Base-by-base conservation (phyloP, 2,888 invertebrate genomes). In the Troides helena region DNA sequence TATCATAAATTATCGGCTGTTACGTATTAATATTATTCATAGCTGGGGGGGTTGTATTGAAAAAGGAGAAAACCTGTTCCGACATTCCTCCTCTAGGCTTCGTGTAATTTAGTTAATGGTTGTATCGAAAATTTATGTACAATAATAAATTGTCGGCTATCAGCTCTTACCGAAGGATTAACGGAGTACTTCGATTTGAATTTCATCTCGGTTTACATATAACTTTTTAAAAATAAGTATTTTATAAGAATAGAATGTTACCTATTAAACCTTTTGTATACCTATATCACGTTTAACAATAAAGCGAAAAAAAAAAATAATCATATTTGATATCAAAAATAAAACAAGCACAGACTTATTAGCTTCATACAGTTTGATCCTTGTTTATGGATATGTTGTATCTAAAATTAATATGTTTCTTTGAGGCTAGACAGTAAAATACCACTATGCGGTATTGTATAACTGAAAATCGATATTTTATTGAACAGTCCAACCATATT, bases 61-160 rank as follows among this genome's bases (percentile, higher is more conserved):
- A 66, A 62, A 53, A 62, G 57, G 43, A 46, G 14, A 46, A 60
- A 53, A 65, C 60, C 36, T 53, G 69, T 39, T 60, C 57, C 62
- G 43, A 62, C 62, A 62, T 69, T 65, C 62, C 69, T 58, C 21
- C 57, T 57, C 60, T 43, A 25, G 25, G 64, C 39, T 58, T 56
- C 30, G 53, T 43, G 46, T 69, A 69, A 62, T 62, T 69, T 62
- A 36, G 57, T 65, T 65, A 65, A 69, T 65, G 43, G 65, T 46
- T 56, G 25, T 61, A 58, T 58, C 36, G 61, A 14, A 65, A 69
- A 69, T 69, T 69, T 69, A 69, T 69, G 69, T 46, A 65, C 18
- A 50, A 43, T 21, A 60, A 65, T 69, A 69, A 69, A 69, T 69
- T 65, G 36, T 58, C 65, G 65, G 61, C 65, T 65, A 65, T 53